phyloP scores from a whole-genome alignment of 2,113 vertebrate genomes.

The Phyllostomus discolor region DNA sequence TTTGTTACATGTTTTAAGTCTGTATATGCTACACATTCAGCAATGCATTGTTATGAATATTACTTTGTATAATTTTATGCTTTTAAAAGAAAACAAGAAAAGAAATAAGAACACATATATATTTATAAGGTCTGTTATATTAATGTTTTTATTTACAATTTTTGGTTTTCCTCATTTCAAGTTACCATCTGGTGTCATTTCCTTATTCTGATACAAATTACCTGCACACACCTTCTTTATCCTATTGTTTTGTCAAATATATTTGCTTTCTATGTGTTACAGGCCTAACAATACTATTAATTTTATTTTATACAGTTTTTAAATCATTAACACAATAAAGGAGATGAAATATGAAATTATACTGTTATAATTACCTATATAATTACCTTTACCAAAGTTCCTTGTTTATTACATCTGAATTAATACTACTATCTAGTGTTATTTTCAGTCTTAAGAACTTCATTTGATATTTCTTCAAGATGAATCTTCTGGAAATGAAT shows the following conservation, averaged over 20 bases:
- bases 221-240: neutral
- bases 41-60: neutral
- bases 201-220: neutral
- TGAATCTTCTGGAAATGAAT: neutral
- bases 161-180: constrained; percentile 18
- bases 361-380: neutral
- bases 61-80: neutral
- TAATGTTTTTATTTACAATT: neutral
- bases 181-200: neutral
- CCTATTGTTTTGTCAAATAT: neutral
- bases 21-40: neutral
- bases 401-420: neutral
- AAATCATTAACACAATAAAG: neutral
- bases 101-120: neutral
- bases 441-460: neutral
- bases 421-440: neutral
- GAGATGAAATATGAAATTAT: neutral
- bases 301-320: neutral
- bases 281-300: neutral
- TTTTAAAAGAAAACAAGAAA: neutral
- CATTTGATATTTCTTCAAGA: neutral
- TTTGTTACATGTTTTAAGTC: neutral
- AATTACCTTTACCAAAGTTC: neutral
- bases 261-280: neutral
- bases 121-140: neutral